A percentile compares a stretch with the other conserved stretches of the same genome.
Conservation (phyloP, 1,140 invertebrate species). For the Popillia japonica region DNA sequence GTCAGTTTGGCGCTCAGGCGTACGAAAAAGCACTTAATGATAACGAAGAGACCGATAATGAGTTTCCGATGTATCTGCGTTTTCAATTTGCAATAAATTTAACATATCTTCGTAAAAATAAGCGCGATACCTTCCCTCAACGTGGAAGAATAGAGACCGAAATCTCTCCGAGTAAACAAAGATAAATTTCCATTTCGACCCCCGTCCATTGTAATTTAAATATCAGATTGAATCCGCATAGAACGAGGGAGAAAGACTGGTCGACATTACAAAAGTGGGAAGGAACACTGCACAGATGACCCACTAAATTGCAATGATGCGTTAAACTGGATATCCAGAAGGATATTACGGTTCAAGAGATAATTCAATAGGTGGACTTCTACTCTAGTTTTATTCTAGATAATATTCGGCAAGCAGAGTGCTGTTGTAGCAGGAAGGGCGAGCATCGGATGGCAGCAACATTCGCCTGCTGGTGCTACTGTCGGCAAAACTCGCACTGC, state of each 20-base stretch:
- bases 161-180: constrained; percentile 9
- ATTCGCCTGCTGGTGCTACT: no score
- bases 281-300: neutral
- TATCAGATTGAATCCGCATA: constrained; percentile 1
- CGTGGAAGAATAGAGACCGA: constrained; percentile 5
- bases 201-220: constrained; percentile 3
- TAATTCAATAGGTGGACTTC: constrained; percentile 27
- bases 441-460: neutral
- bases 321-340: constrained; percentile 16
- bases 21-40: constrained; percentile 6
- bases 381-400: neutral
- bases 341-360: constrained; percentile 26
- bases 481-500: neutral
- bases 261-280: neutral
- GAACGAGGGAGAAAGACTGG: neutral
- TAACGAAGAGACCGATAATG: constrained; percentile 17
- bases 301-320: constrained; percentile 23
- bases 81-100: constrained; percentile 30
- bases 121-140: neutral
- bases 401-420: neutral
- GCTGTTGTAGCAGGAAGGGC: neutral
- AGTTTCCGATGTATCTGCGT: constrained; percentile 11
- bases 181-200: constrained; percentile 7
- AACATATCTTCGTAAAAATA: constrained; percentile 20
- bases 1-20: neutral